phyloP scores from a whole-genome alignment of 2,888 invertebrate genomes.

The Schizaphis graminum region DNA sequence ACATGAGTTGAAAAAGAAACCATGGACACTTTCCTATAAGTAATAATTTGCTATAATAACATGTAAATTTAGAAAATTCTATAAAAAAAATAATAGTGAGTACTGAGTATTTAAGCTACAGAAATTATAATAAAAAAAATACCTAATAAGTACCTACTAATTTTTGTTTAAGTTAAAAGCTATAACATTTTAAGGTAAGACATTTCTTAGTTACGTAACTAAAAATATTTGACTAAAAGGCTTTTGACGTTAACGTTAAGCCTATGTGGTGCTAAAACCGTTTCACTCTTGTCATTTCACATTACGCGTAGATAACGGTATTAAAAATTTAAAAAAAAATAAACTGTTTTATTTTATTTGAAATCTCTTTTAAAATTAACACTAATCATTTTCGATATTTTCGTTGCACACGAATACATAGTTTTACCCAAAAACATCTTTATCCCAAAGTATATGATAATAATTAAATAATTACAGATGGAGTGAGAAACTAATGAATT shows the following conservation, averaged over 20 bases:
- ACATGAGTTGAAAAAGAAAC: too few species aligned
- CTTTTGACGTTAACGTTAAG: slow-evolving; percentile 24
- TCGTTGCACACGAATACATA: not conserved
- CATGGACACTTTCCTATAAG: not conserved
- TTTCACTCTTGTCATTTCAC: not conserved
- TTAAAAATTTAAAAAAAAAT: not conserved
- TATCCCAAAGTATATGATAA: not conserved
- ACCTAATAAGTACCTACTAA: not conserved
- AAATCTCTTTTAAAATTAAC: not conserved
- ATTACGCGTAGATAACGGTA: not conserved
- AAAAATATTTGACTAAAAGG: slow-evolving; percentile 18
- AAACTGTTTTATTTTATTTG: not conserved
- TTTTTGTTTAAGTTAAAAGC: slow-evolving; percentile 12
- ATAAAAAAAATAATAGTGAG: not conserved
- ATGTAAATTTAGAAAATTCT: not conserved
- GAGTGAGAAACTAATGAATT: not conserved
- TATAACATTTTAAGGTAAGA: slow-evolving; percentile 36
- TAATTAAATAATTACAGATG: not conserved
- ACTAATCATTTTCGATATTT: not conserved
- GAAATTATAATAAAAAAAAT: not conserved
- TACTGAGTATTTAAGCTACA: not conserved
- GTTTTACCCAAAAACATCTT: not conserved
- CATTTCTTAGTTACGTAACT: not conserved
- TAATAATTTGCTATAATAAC: not conserved
- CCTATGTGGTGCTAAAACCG: not conserved